Conservation (phyloP, 2,797 vertebrate genomes). For the Hemibagrus guttatus region DNA sequence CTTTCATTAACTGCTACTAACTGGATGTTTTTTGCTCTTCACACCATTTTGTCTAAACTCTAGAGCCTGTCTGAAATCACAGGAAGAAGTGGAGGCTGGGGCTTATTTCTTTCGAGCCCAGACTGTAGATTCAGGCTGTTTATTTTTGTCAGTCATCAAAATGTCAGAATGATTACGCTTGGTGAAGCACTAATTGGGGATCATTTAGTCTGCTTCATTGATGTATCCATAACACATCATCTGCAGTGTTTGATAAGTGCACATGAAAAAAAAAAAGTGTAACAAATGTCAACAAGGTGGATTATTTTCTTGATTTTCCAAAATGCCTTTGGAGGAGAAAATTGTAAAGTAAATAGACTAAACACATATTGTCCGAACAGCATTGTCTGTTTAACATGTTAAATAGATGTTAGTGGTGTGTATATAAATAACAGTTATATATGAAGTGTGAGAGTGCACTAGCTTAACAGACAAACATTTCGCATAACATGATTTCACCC, state of each 20-base stretch:
- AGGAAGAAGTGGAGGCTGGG: not conserved
- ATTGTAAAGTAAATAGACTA: not conserved
- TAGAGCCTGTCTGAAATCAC: not conserved
- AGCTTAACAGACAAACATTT: not conserved
- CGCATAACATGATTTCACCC: slow-evolving; percentile 7
- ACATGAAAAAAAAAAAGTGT: not conserved
- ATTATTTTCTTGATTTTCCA: not conserved
- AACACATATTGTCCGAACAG: not conserved
- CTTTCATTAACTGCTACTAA: not conserved
- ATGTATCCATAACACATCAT: not conserved
- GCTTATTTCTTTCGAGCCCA: not conserved
- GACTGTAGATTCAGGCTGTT: not conserved
- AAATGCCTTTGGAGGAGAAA: not conserved
- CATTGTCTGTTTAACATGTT: not conserved
- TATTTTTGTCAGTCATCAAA: not conserved
- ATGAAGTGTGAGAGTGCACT: not conserved
- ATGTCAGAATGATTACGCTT: not conserved
- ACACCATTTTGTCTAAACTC: not conserved
- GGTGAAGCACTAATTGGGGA: not conserved
- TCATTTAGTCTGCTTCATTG: not conserved
- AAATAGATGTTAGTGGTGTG: not conserved
- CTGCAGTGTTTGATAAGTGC: not conserved
- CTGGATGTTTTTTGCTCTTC: not conserved
- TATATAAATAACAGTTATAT: not conserved
- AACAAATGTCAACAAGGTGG: not conserved